Evolutionary conservation across 2,797 vertebrate species (phyloP).

Genomic region (Lacerta viridis): DNA sequence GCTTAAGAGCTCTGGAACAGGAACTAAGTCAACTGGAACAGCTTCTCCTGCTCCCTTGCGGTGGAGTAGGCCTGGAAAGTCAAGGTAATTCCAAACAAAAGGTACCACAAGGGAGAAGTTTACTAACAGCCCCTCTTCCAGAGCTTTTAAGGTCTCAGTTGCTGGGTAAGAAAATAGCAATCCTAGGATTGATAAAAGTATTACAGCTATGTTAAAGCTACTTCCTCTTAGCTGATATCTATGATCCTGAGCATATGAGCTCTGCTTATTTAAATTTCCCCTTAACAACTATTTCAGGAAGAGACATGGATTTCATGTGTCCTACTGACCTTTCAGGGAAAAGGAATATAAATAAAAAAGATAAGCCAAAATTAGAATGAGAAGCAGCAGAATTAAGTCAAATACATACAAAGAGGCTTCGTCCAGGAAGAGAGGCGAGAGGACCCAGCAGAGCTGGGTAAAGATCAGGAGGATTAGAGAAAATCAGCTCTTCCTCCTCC

Average conservation of each 20-base stretch:
- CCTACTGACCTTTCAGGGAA: slow-evolving; percentile 55
- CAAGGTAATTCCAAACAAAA: not conserved
- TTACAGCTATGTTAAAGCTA: not conserved
- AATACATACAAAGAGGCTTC: slow-evolving; percentile 99
- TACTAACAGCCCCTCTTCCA: not conserved
- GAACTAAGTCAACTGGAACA: not conserved
- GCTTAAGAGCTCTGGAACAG: slow-evolving; percentile 6
- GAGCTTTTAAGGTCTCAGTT: slow-evolving; percentile 4
- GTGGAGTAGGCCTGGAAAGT: not conserved
- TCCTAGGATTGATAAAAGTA: not conserved
- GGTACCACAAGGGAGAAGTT: too few relatives aligned
- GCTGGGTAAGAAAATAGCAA: slow-evolving; percentile 13
- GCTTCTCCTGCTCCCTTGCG: not conserved
- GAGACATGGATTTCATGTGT: slow-evolving; percentile 47
- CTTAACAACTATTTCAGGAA: slow-evolving; percentile 26
- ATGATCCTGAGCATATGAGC: rapidly evolving
- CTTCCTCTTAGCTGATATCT: not conserved
- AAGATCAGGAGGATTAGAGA: slow-evolving; percentile 98
- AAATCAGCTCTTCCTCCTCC: slow-evolving; percentile 98
- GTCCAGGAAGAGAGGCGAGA: slow-evolving; percentile 96
- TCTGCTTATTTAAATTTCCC: not conserved
- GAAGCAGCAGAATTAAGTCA: slow-evolving; percentile 79
- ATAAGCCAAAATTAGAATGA: slow-evolving; percentile 75
- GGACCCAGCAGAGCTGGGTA: slow-evolving; percentile 97
- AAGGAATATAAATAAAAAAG: slow-evolving; percentile 47